phyloP scores from a whole-genome alignment of 2,113 vertebrate genomes.

The Tylochromis polylepis region DNA sequence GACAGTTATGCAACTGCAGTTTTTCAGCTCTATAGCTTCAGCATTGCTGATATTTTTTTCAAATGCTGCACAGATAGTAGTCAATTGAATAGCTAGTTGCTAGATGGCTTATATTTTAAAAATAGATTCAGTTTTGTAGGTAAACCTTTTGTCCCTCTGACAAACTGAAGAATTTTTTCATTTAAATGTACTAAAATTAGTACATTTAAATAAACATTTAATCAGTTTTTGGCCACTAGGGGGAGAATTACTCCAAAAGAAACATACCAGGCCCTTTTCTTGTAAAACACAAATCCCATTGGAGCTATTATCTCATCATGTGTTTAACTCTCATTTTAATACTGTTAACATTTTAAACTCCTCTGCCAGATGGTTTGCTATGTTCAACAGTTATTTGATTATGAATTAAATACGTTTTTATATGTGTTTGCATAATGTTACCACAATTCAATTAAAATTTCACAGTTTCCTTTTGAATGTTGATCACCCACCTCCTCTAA shows the following conservation, averaged over 20 bases:
- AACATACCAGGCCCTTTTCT: fast-evolving
- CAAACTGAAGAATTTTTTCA: neutral
- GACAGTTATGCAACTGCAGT: neutral
- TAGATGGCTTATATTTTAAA: neutral
- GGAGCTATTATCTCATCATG: neutral
- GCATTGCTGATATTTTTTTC: neutral
- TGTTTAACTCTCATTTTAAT: neutral
- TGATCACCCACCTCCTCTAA: neutral
- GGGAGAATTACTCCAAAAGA: neutral
- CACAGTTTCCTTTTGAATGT: no score
- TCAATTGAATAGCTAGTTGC: neutral
- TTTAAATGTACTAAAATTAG: no score
- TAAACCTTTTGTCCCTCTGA: neutral
- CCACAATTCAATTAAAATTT: neutral
- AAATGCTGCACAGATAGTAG: neutral
- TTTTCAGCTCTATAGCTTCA: neutral
- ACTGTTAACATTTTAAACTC: neutral
- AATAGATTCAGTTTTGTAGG: neutral
- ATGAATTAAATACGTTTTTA: neutral
- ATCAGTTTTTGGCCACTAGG: neutral
- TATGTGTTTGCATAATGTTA: neutral
- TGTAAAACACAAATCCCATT: neutral
- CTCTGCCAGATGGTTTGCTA: neutral
- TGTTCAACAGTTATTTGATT: neutral
- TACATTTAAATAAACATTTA: neutral